phyloP scores from a whole-genome alignment of 37 sponge, comb jelly and placozoan genomes.

The Axinella damicornis region DNA sequence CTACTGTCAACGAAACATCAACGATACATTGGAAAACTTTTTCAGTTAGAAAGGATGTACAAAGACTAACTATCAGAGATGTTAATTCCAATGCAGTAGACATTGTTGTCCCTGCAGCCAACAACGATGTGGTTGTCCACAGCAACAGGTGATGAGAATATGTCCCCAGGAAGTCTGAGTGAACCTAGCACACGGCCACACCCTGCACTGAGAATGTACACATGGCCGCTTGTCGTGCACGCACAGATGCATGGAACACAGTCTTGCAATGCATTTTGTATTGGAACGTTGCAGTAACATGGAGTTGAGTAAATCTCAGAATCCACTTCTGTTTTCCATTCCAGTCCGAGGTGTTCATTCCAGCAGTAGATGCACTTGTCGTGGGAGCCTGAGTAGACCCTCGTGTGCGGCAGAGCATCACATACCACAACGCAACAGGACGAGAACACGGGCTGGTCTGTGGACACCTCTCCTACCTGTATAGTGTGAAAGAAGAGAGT shows the following conservation, averaged over 20 bases:
- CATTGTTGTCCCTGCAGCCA: constrained; percentile 84
- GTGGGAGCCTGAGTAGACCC: constrained; percentile 65
- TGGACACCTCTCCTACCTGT: neutral
- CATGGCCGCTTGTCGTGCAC: constrained; percentile 33
- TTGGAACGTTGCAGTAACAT: constrained; percentile 1
- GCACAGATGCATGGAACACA: constrained; percentile 34
- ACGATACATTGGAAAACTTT: too few relatives aligned
- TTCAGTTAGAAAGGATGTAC: too few relatives aligned
- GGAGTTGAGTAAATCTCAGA: constrained; percentile 74
- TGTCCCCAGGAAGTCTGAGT: constrained; percentile 54
- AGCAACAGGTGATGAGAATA: constrained; percentile 89
- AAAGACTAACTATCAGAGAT: too few relatives aligned
- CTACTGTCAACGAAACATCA: too few relatives aligned
- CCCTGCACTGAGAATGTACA: constrained; percentile 32
- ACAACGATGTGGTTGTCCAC: constrained; percentile 60
- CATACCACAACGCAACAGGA: constrained; percentile 17
- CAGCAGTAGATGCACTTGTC: constrained; percentile 73
- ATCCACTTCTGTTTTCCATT: constrained; percentile 47
- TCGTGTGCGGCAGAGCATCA: neutral
- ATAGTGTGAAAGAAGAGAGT: too few relatives aligned
- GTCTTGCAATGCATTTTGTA: too few relatives aligned
- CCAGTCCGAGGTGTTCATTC: constrained; percentile 19
- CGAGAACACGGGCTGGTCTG: constrained; percentile 50
- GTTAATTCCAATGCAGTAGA: constrained; percentile 59
- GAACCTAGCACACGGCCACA: constrained; percentile 33